Evolutionary conservation across 1,140 invertebrate species (phyloP), one percentile per base, ranked within the genome.

Genomic region (Drosophila kikkawai): DNA sequence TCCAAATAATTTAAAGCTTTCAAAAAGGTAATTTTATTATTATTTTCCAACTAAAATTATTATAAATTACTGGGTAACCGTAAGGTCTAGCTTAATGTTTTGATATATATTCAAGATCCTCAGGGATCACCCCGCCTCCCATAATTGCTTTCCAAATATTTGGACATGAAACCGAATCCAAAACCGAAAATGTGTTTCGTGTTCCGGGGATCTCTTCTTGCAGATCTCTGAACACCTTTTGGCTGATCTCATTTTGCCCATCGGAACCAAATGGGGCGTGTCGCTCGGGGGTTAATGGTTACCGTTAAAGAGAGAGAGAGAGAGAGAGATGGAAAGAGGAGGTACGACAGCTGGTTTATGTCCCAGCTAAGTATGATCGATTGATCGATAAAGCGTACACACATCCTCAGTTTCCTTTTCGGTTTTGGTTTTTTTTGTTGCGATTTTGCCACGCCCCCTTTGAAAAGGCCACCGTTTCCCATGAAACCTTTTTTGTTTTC

Each of bases 351-450:
- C 69, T 75, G 71, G 69, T 63, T 75, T 36, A 63, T 75, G 70
- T 75, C 70, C 50, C 59, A 22, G 48, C 66, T 60, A 60, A 74
- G 67, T 73, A 75, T 64, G 71, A 75, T 75, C 71, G 71, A 74
- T 75, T 39, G 69, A 75, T 74, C 48, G 70, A 64, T 75, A 75
- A 56, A 73, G 32, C n/a, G 32, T 51, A 57, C 47, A 39, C 17
- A 57, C 57, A 55, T 55, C 34, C 22, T 4, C 64, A 26, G 65
- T 44, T 70, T 47, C 59, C 32, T 47, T 34, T 17, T 50, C 4
- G 8, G 15, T 19, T 19, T 55, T n/a, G n/a, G n/a, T 41, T 51
- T 34, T 45, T 56, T 67, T 63, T 68, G 64, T 78, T 51, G 75
- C 75, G 41, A 66, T 67, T 76, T 76, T 36, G 47, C 45, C 53